phyloP scores from a whole-genome alignment of 2,797 vertebrate genomes.

The Acipenser oxyrinchus region DNA sequence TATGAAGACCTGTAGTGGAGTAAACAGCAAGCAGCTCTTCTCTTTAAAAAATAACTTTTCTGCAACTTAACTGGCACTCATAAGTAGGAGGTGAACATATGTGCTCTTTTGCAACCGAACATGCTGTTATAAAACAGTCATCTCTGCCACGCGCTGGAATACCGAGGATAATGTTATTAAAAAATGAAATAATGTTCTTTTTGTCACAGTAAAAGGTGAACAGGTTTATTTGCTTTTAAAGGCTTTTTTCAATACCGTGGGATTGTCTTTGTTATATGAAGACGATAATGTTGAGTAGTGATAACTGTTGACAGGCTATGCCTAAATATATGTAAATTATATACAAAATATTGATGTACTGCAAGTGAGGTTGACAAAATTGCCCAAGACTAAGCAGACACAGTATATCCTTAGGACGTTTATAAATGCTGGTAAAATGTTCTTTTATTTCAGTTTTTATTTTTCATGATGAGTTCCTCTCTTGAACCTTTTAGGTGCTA shows the following conservation, averaged over 20 bases:
- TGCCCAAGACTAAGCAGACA: too few species aligned
- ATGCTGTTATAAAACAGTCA: neutral
- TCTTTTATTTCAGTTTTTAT: too few species aligned
- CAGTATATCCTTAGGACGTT: too few species aligned
- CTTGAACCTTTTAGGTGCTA: neutral
- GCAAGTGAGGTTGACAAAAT: too few species aligned
- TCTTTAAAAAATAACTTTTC: neutral
- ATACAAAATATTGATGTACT: neutral
- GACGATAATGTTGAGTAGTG: neutral
- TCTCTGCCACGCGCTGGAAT: constrained; percentile 8
- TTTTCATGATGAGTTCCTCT: too few species aligned
- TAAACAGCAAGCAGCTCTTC: constrained; percentile 21
- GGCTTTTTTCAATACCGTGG: neutral
- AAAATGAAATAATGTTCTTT: constrained; percentile 8
- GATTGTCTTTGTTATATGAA: constrained; percentile 17
- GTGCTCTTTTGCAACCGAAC: constrained; percentile 24
- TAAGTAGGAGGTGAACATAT: too few species aligned
- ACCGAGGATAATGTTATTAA: constrained; percentile 1
- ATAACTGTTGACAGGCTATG: neutral
- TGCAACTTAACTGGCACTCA: neutral
- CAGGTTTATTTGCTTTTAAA: neutral
- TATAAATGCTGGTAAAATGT: too few species aligned
- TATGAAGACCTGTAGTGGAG: neutral
- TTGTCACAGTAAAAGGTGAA: neutral
- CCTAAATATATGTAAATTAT: neutral